Base-by-base conservation (phyloP, 2,888 invertebrate genomes). In the Pyrrhosoma nymphula region DNA sequence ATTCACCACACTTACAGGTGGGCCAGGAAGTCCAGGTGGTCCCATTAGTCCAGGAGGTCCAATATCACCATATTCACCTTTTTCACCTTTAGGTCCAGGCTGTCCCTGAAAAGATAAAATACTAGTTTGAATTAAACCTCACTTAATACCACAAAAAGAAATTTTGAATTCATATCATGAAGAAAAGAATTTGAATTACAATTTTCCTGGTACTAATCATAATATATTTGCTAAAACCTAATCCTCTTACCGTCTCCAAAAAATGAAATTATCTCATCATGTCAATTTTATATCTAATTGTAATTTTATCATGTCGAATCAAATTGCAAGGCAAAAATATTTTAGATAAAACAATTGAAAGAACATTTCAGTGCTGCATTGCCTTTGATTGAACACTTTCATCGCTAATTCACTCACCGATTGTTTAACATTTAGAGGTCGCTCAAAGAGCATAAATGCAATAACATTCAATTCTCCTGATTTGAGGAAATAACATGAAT, bases 31-130 rank as follows among this genome's bases (percentile, higher is more conserved):
- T 47, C 99, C 99, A 30, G 99, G 99, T 63, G 99, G 99, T 96
- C 99, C 99, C 98, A 99, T 98, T 96, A 99, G 98, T 95, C 99
- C 99, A 23, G 99, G 99, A 18, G 99, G 99, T 90, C 99, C 99
- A 97, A 99, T 99, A 96, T 99, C 99, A 20, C 99, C 99, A 96
- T 98, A 98, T 96, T 98, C 98, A 95, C 99, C 99, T 96, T 98
- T 98, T 96, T 98, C 98, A 93, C 99, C 99, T 96, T 99, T 99
- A 12, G 98, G 98, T 39, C 99, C 99, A 96, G 98, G 97, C 96
- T 98, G 98, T 95, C 99, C 99, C 98, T 98, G 97, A 0, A 96
- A 97, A 96, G 95, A 96, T 95, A 90, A 90, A 95, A 95, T 75
- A 95, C 82, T 82, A 82, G 95, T 93, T 95, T 95, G 47, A 88